Evolutionary conservation across 2,888 invertebrate species (phyloP).

Genomic region (Idaea aversata): DNA sequence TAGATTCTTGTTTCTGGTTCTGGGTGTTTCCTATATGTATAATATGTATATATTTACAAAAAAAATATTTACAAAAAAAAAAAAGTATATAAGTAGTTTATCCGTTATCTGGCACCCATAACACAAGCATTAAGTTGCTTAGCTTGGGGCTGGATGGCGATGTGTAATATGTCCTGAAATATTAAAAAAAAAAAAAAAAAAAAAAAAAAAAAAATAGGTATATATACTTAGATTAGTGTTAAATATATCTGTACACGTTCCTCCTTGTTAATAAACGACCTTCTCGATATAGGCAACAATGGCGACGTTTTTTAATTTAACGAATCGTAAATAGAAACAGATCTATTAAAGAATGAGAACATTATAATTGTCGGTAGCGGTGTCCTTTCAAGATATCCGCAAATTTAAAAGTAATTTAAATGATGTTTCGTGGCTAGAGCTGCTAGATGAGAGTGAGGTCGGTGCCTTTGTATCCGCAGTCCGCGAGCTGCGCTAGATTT

Average conservation of each 20-base stretch:
- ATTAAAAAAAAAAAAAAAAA: no score
- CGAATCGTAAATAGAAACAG: conserved; percentile 3
- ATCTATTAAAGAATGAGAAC: background rate
- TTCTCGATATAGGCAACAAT: background rate
- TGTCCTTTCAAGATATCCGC: conserved; percentile 22
- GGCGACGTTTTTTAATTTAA: background rate
- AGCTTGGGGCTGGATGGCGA: no score
- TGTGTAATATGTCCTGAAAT: no score
- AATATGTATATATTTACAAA: no score
- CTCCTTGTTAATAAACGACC: background rate
- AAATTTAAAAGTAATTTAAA: conserved; percentile 26
- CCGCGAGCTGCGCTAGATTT: conserved; percentile 72
- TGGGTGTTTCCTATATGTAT: no score
- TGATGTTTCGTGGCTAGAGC: conserved; percentile 8
- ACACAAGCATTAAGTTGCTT: no score
- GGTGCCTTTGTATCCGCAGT: conserved; percentile 69
- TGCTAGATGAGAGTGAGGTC: conserved; percentile 9
- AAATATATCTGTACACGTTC: background rate
- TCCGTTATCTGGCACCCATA: no score
- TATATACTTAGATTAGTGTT: no score
- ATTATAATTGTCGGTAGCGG: conserved; percentile 17
- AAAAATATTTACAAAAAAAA: no score
- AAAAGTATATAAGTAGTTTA: no score
- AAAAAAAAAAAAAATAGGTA: no score
- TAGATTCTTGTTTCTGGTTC: no score